Percentiles rank a stretch among this genome's conserved stretches.
These are phyloP conservation scores for Manacus vitellinus DNA, from an alignment of 2,113 vertebrate species.

Conservation along the genomic window DNA sequence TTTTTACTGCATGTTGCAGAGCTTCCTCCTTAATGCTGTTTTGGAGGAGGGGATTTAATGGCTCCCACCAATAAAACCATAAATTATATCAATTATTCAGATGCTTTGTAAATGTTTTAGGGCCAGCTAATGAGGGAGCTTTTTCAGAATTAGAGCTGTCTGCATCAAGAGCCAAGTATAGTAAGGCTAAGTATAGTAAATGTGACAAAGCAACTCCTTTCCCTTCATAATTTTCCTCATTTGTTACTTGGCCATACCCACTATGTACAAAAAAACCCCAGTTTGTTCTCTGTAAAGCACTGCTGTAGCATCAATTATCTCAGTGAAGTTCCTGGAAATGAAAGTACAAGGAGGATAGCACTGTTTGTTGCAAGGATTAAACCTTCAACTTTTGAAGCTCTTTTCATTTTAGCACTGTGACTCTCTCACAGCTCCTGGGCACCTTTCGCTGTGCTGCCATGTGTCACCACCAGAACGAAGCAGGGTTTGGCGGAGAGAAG, in stretches of 20 bases:
- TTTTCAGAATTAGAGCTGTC: conserved; percentile 19
- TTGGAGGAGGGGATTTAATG: not conserved
- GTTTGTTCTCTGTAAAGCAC: not conserved
- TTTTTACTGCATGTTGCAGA: not conserved
- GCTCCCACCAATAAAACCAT: conserved; percentile 22
- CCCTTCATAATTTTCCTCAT: not conserved
- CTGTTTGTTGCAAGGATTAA: conserved; percentile 1
- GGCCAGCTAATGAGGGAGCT: conserved; percentile 32
- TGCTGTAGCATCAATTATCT: not conserved
- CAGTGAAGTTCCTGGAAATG: not conserved
- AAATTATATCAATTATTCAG: conserved; percentile 55
- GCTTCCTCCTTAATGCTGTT: not conserved
- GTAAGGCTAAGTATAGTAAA: not conserved
- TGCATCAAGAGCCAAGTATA: not conserved
- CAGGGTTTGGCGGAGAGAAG: not conserved
- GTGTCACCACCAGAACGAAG: conserved; percentile 8
- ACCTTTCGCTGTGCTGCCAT: not conserved
- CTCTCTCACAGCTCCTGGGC: not conserved
- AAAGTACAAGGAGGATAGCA: not conserved
- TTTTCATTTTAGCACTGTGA: not conserved
- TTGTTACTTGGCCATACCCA: not conserved
- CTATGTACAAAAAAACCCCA: not conserved
- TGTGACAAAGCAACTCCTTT: not conserved
- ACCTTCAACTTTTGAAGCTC: conserved; percentile 13
- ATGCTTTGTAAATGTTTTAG: conserved; percentile 62